These are phyloP conservation scores for Xenops minutus DNA, from an alignment of 2,797 vertebrate species.

Conservation along the genomic window DNA sequence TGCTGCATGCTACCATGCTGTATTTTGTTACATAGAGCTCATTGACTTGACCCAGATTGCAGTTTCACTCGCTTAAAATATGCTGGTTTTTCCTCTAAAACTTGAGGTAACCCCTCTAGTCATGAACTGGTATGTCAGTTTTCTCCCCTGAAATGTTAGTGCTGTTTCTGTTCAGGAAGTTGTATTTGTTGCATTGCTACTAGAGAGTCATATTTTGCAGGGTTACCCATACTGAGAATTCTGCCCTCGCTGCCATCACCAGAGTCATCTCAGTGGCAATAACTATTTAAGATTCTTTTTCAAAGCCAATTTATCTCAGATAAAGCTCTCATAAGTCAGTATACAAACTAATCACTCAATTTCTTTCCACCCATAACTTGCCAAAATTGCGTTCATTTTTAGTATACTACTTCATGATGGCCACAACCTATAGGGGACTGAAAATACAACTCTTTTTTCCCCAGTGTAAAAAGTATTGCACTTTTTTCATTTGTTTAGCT, in stretches of 20 bases:
- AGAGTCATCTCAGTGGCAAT: not conserved
- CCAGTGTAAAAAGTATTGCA: not conserved
- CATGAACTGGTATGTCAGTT: not conserved
- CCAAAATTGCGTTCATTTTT: not conserved
- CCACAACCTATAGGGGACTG: not conserved
- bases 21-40: not conserved
- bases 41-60: not conserved
- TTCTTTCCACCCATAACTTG: not conserved
- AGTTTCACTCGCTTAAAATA: not conserved
- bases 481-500: not conserved
- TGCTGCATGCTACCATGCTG: not conserved
- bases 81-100: not conserved
- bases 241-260: not conserved
- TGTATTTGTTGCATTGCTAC: not conserved
- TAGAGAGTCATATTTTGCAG: not conserved
- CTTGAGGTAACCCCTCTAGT: not conserved
- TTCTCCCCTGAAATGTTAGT: not conserved
- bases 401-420: not conserved
- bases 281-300: not conserved
- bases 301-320: not conserved
- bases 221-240: not conserved
- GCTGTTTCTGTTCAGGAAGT: not conserved
- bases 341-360: not conserved
- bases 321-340: not conserved
- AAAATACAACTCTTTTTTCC: not conserved